These are phyloP conservation scores for Setophaga coronata DNA, from an alignment of 2,113 vertebrate species.

Conservation along the genomic window DNA sequence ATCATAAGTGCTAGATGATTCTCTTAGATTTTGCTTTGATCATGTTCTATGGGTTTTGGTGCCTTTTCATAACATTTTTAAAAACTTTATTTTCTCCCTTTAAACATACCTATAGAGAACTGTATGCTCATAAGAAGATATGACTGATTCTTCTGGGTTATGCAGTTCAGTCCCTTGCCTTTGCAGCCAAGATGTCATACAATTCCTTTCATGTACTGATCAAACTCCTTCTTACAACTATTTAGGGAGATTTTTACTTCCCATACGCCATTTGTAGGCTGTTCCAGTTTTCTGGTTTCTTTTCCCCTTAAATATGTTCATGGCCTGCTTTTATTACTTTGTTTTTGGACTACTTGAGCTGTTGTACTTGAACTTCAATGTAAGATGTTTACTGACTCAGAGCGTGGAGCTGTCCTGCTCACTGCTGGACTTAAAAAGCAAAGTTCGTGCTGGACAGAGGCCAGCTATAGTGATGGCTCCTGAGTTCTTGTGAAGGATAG, in stretches of 20 bases:
- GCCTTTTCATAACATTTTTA: neutral
- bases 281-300: neutral
- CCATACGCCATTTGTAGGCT: neutral
- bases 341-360: neutral
- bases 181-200: neutral
- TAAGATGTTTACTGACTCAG: neutral
- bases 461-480: neutral
- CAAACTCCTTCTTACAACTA: neutral
- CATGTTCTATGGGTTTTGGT: neutral
- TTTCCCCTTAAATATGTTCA: neutral
- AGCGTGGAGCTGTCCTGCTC: neutral
- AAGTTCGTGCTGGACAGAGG: neutral
- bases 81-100: neutral
- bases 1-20: neutral
- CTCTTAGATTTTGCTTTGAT: slow-evolving; percentile 25
- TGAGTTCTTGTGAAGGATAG: neutral
- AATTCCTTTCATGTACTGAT: slow-evolving; percentile 18
- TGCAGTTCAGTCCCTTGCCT: neutral
- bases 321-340: neutral
- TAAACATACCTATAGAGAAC: slow-evolving; percentile 3
- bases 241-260: neutral
- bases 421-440: neutral
- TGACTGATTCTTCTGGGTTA: slow-evolving; percentile 42
- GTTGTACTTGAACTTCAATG: neutral
- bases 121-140: neutral